Conservation (phyloP, 2,888 invertebrate species). For the Epicampocera succincta region DNA sequence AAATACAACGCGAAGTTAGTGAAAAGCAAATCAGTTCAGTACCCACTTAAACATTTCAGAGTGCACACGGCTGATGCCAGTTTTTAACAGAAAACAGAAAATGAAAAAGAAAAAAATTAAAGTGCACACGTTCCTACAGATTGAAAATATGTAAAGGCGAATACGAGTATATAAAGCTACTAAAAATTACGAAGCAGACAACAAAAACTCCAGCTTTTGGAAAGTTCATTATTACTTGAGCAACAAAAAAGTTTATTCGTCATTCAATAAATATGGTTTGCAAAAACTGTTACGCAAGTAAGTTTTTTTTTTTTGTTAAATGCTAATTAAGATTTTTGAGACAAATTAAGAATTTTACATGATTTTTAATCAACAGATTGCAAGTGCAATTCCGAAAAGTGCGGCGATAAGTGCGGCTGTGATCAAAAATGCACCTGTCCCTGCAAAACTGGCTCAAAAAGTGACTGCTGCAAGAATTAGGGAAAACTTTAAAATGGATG, state of each 20-base stretch:
- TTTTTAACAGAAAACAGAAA: background rate
- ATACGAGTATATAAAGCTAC: constrained; percentile 46
- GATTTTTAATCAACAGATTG: constrained; percentile 71
- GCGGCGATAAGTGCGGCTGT: constrained; percentile 75
- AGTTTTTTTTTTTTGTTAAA: constrained; percentile 57
- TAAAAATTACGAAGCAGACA: background rate
- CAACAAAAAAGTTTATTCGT: background rate
- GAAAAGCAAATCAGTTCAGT: constrained; percentile 38
- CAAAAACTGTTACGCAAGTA: constrained; percentile 76
- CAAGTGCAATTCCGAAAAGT: constrained; percentile 75
- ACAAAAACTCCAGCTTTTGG: constrained; percentile 1
- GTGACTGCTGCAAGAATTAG: constrained; percentile 69
- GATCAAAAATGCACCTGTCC: constrained; percentile 75
- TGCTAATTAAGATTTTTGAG: background rate
- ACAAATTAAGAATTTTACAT: background rate
- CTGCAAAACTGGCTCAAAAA: constrained; percentile 72
- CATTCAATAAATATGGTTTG: constrained; percentile 74
- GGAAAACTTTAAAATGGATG: background rate
- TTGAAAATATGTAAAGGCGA: background rate
- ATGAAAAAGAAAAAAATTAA: background rate
- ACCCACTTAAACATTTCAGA: constrained; percentile 19
- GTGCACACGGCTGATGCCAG: constrained; percentile 52
- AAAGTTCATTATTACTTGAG: constrained; percentile 26
- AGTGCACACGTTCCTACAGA: constrained; percentile 60
- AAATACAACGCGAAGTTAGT: background rate